Conservation (phyloP, 2,888 invertebrate species). For the Tanypteryx hageni region DNA sequence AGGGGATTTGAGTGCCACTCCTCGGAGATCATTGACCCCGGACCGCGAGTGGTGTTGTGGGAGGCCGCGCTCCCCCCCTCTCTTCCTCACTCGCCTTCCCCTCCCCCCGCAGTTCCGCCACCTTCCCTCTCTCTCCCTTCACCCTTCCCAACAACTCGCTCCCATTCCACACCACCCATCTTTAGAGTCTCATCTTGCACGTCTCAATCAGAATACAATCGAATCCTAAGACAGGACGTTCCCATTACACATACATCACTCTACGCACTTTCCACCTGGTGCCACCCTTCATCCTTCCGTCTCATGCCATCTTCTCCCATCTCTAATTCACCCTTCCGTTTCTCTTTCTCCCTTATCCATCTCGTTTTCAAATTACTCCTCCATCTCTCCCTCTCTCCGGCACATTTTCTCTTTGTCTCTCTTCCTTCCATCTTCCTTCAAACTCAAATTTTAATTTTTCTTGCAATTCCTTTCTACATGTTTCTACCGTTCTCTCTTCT, state of each 20-base stretch:
- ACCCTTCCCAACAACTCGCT: background rate
- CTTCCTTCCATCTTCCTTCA: background rate
- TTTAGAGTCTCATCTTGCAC: conserved; percentile 33
- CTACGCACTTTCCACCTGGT: no score
- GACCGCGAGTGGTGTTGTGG: conserved; percentile 61
- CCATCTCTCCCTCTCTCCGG: background rate
- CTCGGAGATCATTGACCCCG: conserved; percentile 50
- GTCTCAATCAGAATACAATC: conserved; percentile 61
- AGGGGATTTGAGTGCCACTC: conserved; percentile 58
- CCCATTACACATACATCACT: no score
- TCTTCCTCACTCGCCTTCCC: background rate
- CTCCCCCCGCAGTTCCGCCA: background rate
- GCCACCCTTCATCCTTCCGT: no score
- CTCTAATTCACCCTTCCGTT: background rate
- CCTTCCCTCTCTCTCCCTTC: background rate
- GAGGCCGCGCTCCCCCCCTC: conserved; percentile 9
- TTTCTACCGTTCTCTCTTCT: background rate
- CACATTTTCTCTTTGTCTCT: background rate
- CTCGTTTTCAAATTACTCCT: background rate
- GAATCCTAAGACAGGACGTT: background rate
- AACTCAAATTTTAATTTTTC: background rate
- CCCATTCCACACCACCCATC: background rate
- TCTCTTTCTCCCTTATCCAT: no score
- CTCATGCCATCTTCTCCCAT: no score
- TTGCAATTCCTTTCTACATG: background rate